Evolutionary conservation across 23 tunicate species (phyloP), one percentile per base, ranked within the genome.

Genomic region (Corella eumyota): DNA sequence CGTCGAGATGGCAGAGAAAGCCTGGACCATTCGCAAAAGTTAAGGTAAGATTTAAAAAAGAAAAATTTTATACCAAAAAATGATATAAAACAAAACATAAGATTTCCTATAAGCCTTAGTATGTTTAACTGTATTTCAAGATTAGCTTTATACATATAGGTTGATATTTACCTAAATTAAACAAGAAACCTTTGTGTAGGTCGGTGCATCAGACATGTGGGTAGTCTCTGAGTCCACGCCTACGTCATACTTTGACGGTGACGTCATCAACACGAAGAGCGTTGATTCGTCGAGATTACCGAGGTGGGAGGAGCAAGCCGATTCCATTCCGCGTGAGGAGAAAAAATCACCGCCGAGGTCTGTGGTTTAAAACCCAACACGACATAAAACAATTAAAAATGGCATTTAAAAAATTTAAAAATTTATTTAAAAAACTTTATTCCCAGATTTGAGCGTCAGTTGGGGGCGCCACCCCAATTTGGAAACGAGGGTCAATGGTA

Each of bases 381-480:
- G n/a, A n/a, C n/a, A n/a, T n/a, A n/a, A n/a, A n/a, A n/a, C n/a
- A 40, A 40, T 40, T 40, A 9, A 15, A 9, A 40, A 40, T 40
- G 11, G 48, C 48, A 40, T 15, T 40, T 9, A 40, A 40, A 40
- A 9, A 9, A 40, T 9, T 40, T 9, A 40, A 40, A 40, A 40
- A 40, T 40, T 15, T 9, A 40, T 15, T 40, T 40, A 9, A 40
- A 11, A 9, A 40, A 40, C 15, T 51, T 19, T 51, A 51, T 65
- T 50, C 26, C 9, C 56, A 84, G 94, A 60, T 56, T 51, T 40
- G 75, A 84, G 65, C 36, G 94, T 22, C 75, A 64, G 62, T 61
- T 84, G 2, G 94, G 94, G 11, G 94, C 94, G 7, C 83, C 94
- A 6, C 84, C 94, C 2, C 83, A 84, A 50, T 84, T 84, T 37